Conservation (phyloP, 1,140 invertebrate genomes). For the Plectrocnemia conspersa region DNA sequence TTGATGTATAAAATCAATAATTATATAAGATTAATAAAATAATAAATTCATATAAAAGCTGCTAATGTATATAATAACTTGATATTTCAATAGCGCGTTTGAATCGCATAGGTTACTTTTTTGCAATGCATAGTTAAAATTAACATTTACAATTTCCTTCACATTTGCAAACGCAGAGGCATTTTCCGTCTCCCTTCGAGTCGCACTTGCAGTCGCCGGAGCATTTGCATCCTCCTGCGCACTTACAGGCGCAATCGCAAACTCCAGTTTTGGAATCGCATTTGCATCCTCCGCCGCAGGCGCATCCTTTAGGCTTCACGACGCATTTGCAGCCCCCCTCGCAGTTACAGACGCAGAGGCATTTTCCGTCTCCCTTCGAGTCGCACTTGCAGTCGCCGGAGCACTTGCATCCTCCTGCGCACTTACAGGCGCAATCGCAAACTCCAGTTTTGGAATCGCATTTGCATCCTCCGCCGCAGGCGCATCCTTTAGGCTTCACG, state of each 20-base stretch:
- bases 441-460: constrained; percentile 21
- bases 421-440: constrained; percentile 35
- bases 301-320: constrained; percentile 1
- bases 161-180: constrained; percentile 39
- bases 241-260: constrained; percentile 25
- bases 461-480: constrained; percentile 15
- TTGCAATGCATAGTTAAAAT: no score
- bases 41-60: no score
- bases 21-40: no score
- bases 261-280: constrained; percentile 15
- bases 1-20: no score
- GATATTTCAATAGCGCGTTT: no score
- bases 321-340: constrained; percentile 39
- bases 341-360: constrained; percentile 39
- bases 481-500: constrained; percentile 1
- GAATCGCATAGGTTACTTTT: no score
- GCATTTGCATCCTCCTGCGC: constrained; percentile 24
- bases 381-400: constrained; percentile 19
- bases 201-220: constrained; percentile 19
- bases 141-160: constrained; percentile 40
- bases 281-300: constrained; percentile 15
- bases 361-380: constrained; percentile 34
- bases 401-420: constrained; percentile 21
- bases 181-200: constrained; percentile 32
- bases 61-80: no score